Evolutionary conservation across 2,113 vertebrate species (phyloP).

Genomic region (Megaleporinus macrocephalus): DNA sequence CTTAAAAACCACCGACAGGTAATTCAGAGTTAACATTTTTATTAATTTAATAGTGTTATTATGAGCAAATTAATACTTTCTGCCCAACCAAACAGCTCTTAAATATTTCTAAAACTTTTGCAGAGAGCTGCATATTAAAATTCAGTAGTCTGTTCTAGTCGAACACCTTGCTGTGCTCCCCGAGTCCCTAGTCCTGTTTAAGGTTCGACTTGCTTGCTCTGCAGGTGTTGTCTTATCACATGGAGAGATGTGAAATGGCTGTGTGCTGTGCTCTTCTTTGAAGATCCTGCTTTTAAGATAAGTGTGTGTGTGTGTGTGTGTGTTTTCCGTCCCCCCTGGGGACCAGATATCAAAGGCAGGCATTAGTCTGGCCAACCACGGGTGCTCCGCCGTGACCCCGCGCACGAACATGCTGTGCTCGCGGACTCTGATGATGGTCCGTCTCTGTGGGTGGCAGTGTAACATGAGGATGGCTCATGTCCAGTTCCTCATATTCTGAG

Average conservation of each 20-base stretch:
- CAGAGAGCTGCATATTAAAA: background rate
- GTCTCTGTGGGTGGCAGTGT: background rate
- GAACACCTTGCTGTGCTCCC: background rate
- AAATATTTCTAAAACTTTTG: no score
- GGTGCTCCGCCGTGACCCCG: conserved; percentile 17
- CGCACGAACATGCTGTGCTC: background rate
- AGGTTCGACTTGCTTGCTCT: background rate
- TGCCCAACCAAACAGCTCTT: no score
- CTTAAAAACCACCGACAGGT: no score
- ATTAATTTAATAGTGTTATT: no score
- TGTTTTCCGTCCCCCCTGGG: background rate
- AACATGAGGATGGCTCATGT: background rate
- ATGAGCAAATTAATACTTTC: no score
- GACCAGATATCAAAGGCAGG: conserved; percentile 29
- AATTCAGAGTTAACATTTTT: no score
- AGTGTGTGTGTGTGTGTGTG: conserved; percentile 13
- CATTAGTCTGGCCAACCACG: conserved; percentile 18
- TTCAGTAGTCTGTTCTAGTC: background rate
- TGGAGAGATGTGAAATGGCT: conserved; percentile 34
- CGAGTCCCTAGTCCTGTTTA: background rate
- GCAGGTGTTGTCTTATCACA: conserved; percentile 18
- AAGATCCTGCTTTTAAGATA: conserved; percentile 43
- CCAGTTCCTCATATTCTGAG: background rate
- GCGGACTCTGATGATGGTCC: background rate
- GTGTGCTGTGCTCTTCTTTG: conserved; percentile 28